phyloP scores from a whole-genome alignment of 2,888 invertebrate genomes.

The Omphaloscelis lunosa region DNA sequence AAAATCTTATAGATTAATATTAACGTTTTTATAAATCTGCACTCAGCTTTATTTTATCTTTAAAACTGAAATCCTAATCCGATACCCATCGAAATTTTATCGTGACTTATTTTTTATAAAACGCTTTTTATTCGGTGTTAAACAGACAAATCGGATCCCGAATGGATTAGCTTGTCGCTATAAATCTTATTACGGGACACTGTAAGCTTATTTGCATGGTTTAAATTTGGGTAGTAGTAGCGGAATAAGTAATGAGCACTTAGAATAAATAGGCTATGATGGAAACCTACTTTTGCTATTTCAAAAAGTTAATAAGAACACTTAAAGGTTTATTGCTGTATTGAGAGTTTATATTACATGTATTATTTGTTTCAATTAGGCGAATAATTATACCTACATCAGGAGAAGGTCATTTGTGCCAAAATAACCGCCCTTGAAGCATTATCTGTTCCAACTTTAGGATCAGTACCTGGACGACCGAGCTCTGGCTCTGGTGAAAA shows the following conservation, averaged over 20 bases:
- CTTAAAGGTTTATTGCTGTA: neutral
- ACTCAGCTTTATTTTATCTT: constrained; percentile 11
- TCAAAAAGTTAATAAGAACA: neutral
- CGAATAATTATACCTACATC: too few relatives aligned
- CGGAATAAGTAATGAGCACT: constrained; percentile 62
- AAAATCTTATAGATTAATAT: neutral
- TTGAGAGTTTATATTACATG: neutral
- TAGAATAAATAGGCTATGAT: constrained; percentile 62
- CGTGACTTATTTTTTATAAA: constrained; percentile 68
- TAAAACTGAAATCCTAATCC: constrained; percentile 37
- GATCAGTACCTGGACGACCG: too few relatives aligned
- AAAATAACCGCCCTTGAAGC: too few relatives aligned
- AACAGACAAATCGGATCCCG: constrained; percentile 80
- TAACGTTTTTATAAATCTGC: neutral
- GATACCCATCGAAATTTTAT: constrained; percentile 56
- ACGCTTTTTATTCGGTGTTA: constrained; percentile 74
- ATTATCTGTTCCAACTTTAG: too few relatives aligned
- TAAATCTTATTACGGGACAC: constrained; percentile 78
- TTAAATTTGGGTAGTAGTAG: constrained; percentile 65
- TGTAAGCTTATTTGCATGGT: constrained; percentile 75
- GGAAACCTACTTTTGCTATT: constrained; percentile 13
- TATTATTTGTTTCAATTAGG: too few relatives aligned
- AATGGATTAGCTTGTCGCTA: constrained; percentile 78
- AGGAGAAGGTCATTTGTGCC: too few relatives aligned
- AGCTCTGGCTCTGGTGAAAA: too few relatives aligned